These are phyloP conservation scores for Gymnothorax reevesii DNA, from an alignment of 2,797 vertebrate genomes.

Conservation along the genomic window DNA sequence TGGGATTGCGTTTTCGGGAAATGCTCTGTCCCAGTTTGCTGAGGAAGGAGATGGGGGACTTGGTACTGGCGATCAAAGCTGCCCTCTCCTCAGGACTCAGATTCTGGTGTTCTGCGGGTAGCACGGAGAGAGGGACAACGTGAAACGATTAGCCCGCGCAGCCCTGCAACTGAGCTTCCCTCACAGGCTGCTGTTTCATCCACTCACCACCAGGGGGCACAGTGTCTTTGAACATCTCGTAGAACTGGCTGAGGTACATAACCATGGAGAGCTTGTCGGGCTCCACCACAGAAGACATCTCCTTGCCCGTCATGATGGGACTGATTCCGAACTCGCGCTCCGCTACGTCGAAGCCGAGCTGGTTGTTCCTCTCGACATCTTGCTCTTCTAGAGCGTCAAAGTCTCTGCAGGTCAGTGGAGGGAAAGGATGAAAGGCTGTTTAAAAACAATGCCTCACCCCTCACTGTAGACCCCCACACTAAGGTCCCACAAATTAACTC, in stretches of 20 bases:
- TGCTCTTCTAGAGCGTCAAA: conserved; percentile 82
- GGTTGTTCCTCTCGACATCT: conserved; percentile 78
- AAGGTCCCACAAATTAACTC: neutral
- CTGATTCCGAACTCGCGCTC: conserved; percentile 88
- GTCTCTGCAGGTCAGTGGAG: conserved; percentile 67
- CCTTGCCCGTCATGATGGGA: conserved; percentile 91
- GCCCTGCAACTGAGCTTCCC: neutral
- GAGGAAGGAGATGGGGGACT: conserved; percentile 86
- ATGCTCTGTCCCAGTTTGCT: conserved; percentile 87
- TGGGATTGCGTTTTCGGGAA: conserved; percentile 86
- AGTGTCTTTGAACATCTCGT: conserved; percentile 87
- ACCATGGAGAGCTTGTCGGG: conserved; percentile 93
- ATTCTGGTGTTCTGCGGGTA: conserved; percentile 69
- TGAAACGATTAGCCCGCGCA: neutral
- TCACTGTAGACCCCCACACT: neutral
- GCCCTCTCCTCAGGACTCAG: conserved; percentile 80
- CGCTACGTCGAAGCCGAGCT: conserved; percentile 82
- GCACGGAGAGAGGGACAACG: neutral
- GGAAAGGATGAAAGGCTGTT: neutral
- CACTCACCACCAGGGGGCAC: conserved; percentile 79
- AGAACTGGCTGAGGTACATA: conserved; percentile 95
- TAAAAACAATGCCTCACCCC: neutral
- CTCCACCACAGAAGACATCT: conserved; percentile 83
- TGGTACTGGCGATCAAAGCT: conserved; percentile 76
- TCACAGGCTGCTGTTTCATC: neutral